phyloP scores from a whole-genome alignment of 2,888 invertebrate genomes.

The Lacanobia wlatinum region DNA sequence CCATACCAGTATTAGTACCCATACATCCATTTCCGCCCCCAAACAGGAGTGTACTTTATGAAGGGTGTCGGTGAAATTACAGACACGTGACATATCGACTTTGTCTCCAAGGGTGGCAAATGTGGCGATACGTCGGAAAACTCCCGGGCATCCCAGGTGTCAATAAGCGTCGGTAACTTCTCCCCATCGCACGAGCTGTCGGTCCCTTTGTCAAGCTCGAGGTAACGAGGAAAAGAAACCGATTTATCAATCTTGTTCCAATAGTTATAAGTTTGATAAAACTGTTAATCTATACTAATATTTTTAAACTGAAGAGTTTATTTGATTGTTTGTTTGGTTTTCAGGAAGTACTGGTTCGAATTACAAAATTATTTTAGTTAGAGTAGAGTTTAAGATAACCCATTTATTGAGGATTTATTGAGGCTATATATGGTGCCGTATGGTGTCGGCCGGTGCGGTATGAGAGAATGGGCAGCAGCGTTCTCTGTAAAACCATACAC shows the following conservation, averaged over 20 bases:
- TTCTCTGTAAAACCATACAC: no score
- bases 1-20: no score
- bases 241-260: constrained; percentile 20
- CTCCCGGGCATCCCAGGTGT: constrained; percentile 36
- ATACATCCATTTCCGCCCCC: background rate
- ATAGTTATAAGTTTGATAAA: background rate
- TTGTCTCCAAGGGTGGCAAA: constrained; percentile 9
- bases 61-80: constrained; percentile 37
- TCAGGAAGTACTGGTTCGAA: no score
- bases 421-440: no score
- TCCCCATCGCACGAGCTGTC: constrained; percentile 38
- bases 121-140: constrained; percentile 21
- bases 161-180: constrained; percentile 44
- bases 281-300: no score
- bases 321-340: no score
- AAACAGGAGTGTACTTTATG: background rate
- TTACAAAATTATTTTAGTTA: no score
- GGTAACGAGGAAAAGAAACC: constrained; percentile 26
- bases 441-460: no score
- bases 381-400: no score
- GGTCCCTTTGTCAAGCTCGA: constrained; percentile 30
- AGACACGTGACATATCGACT: constrained; percentile 17
- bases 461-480: no score
- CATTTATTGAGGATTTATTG: no score
- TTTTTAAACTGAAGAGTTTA: no score